Percentiles rank a stretch among this genome's conserved stretches.
These are phyloP conservation scores for Euplexia lucipara DNA, from an alignment of 2,888 invertebrate genomes.

Conservation along the genomic window DNA sequence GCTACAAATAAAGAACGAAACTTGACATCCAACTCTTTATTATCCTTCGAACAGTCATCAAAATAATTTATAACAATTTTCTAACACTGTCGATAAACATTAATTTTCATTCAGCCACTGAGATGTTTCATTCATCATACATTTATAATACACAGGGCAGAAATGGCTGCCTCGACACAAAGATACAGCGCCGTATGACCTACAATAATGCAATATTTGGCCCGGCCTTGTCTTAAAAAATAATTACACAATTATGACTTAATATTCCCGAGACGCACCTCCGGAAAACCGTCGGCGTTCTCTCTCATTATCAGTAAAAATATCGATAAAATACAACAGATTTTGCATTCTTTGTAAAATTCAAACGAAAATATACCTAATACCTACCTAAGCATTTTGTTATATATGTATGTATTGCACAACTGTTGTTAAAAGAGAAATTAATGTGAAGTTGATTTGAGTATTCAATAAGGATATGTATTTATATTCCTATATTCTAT, in stretches of 20 bases:
- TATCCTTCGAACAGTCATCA: conserved; percentile 92
- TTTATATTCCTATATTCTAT: conserved; percentile 86
- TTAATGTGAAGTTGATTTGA: conserved; percentile 86
- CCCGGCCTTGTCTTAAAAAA: conserved; percentile 90
- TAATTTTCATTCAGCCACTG: conserved; percentile 89
- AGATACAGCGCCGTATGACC: conserved; percentile 86
- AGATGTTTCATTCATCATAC: conserved; percentile 86
- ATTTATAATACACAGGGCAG: conserved; percentile 82
- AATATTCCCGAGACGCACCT: conserved; percentile 77
- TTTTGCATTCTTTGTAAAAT: conserved; percentile 88
- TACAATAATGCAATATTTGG: conserved; percentile 90
- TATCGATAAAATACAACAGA: conserved; percentile 90
- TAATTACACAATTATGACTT: conserved; percentile 90
- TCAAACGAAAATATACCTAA: conserved; percentile 89
- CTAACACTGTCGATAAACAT: conserved; percentile 91
- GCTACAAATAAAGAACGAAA: conserved; percentile 75
- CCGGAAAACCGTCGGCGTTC: conserved; percentile 73
- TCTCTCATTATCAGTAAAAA: conserved; percentile 85
- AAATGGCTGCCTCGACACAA: conserved; percentile 81
- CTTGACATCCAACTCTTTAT: conserved; percentile 92
- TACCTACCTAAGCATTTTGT: conserved; percentile 89
- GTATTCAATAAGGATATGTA: conserved; percentile 90
- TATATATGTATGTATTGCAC: conserved; percentile 90
- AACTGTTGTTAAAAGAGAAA: conserved; percentile 86
- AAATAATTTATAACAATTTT: conserved; percentile 92